phyloP scores from a whole-genome alignment of 2,113 vertebrate species.

The Martes martes region DNA sequence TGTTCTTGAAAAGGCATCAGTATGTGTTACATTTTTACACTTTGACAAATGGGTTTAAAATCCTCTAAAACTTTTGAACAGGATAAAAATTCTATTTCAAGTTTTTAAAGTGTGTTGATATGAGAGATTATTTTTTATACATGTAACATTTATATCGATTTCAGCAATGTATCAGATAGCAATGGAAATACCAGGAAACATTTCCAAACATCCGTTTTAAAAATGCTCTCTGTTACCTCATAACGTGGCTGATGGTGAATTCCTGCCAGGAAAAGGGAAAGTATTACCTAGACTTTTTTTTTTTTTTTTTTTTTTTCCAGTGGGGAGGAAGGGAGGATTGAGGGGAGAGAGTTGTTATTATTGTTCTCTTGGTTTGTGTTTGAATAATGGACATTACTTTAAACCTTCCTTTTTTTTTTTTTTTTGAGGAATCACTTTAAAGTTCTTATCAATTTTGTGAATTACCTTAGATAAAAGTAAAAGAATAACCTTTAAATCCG shows the following conservation, averaged over 20 bases:
- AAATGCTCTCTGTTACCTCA: constrained; percentile 69
- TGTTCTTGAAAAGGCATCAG: not conserved
- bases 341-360: not conserved
- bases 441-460: not conserved
- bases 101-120: constrained; percentile 56
- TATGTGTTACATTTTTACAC: not conserved
- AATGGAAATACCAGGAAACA: constrained; percentile 62
- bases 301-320: not conserved
- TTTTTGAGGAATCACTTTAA: not conserved
- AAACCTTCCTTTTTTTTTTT: not conserved
- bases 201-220: constrained; percentile 70
- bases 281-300: not conserved
- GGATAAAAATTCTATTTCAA: constrained; percentile 39
- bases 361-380: not conserved
- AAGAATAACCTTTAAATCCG: not conserved
- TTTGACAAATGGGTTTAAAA: constrained; percentile 17
- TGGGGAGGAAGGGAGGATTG: accelerated
- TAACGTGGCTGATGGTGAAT: constrained; percentile 16
- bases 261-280: constrained; percentile 60
- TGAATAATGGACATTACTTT: not conserved
- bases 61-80: constrained; percentile 25
- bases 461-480: constrained; percentile 11
- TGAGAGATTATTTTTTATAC: constrained; percentile 63
- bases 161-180: constrained; percentile 67
- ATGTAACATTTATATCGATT: constrained; percentile 58